Evolutionary conservation across 2,888 invertebrate genomes (phyloP), one percentile per base, ranked within the genome.

Genomic region (Horisme vitalbata): DNA sequence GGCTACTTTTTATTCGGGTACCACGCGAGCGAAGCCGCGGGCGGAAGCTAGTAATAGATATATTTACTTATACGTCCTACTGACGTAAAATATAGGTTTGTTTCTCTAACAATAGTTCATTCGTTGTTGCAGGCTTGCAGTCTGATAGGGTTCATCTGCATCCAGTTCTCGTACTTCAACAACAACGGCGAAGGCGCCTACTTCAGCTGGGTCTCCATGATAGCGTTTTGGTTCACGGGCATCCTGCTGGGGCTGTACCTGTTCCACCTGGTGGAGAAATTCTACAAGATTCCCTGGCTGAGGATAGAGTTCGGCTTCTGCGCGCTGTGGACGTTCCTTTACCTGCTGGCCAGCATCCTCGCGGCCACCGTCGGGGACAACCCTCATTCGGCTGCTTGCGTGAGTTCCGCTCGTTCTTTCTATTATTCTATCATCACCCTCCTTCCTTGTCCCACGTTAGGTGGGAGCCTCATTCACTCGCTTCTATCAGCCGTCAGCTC

Each of bases 231-330:
- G 95, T 93, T 95, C 70, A 95, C 96, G 4, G 93, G 94, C 23
- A 93, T 95, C 55, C 83, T 97, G 37, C 90, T 97, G 9, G 92
- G 93, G 1, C 90, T 96, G 46, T 97, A 97, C 76, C 75, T 96
- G 52, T 96, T 97, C 82, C 97, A 97, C 75, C 91, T 97, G 14
- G 91, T 97, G 52, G 97, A 97, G 83, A 95, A 94, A 78, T 93
- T 95, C 72, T 94, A 93, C 75, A 94, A 92, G 81, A 94, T 97
- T 63, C 97, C 97, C 1, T 97, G 97, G 97, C 83, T 97, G 47
- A 94, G 93, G 81, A 92, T 95, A 55, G 97, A 97, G 88, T 91
- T 96, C 54, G 83, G 91, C 1, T 96, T 93, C 84, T 95, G 95
- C 71, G 91, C 91, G 4, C 52, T 95, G 5, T 95, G 95, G 95